Percentiles rank a stretch among this genome's conserved stretches.
Conservation (phyloP, 2,113 vertebrate species). For the Todiramphus chloris region DNA sequence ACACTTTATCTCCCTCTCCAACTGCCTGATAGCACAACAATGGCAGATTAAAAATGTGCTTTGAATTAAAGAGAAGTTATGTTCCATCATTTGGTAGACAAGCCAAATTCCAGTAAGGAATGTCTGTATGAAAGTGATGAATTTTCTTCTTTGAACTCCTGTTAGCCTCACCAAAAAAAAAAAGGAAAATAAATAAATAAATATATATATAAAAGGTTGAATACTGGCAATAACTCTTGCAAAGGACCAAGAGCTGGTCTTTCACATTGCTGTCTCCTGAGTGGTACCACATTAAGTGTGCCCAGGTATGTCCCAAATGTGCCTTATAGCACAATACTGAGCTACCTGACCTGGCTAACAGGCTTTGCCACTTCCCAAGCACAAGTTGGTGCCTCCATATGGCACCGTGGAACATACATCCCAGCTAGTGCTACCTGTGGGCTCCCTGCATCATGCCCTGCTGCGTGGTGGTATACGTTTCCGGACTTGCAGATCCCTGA, state of each 20-base stretch:
- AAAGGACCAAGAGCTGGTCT: neutral
- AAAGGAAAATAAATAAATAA: too few species aligned
- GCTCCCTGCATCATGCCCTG: neutral
- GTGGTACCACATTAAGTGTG: accelerated
- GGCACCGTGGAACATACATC: neutral
- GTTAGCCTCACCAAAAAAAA: neutral
- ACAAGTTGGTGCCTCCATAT: accelerated
- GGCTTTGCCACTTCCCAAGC: neutral
- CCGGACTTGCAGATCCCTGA: neutral
- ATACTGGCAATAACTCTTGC: neutral
- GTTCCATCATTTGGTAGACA: neutral
- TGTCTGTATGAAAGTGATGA: neutral
- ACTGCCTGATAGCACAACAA: neutral
- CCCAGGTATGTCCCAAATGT: neutral
- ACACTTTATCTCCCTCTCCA: neutral
- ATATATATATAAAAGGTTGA: neutral
- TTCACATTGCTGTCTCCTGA: neutral
- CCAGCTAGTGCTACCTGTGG: neutral
- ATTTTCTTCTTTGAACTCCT: neutral
- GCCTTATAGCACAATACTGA: accelerated
- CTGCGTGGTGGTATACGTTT: neutral
- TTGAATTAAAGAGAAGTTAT: neutral
- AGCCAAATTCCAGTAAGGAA: neutral
- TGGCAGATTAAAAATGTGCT: neutral
- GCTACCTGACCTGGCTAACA: neutral